A percentile compares a stretch with the other conserved stretches of the same genome.
Evolutionary conservation across 2,888 invertebrate species (phyloP).

Genomic region (Caenorhabditis angaria): DNA sequence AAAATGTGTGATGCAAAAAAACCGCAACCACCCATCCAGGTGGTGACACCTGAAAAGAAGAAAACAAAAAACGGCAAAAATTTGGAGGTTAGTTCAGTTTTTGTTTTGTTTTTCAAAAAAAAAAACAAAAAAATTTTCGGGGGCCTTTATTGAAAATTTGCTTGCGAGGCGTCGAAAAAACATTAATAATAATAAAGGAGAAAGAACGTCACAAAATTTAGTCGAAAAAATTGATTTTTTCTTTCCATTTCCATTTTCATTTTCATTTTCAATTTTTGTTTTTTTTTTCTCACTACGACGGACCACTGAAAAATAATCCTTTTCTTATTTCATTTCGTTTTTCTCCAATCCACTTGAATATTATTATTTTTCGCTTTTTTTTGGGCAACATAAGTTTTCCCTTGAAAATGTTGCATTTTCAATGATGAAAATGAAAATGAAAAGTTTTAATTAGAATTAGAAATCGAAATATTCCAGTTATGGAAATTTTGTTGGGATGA

Average conservation of each 20-base stretch:
- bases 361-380: not conserved
- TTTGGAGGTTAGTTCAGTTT: constrained; percentile 19
- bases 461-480: not conserved
- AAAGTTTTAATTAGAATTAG: too few relatives aligned
- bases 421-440: too few relatives aligned
- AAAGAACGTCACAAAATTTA: not conserved
- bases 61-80: constrained; percentile 35
- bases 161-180: not conserved
- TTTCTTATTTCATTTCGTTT: not conserved
- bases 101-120: not conserved
- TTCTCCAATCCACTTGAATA: not conserved
- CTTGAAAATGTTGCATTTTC: too few relatives aligned
- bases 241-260: not conserved
- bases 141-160: not conserved
- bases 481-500: not conserved
- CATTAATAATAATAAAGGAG: not conserved
- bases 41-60: constrained; percentile 69
- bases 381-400: too few relatives aligned
- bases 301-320: constrained; percentile 1
- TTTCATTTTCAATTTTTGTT: too few relatives aligned
- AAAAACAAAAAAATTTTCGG: not conserved
- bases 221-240: not conserved
- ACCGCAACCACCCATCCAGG: constrained; percentile 51
- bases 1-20: constrained; percentile 26
- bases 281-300: too few relatives aligned